Percentiles rank a stretch among this genome's conserved stretches.
phyloP scores from a whole-genome alignment of 2,113 vertebrate genomes.

The Holacanthus passer region DNA sequence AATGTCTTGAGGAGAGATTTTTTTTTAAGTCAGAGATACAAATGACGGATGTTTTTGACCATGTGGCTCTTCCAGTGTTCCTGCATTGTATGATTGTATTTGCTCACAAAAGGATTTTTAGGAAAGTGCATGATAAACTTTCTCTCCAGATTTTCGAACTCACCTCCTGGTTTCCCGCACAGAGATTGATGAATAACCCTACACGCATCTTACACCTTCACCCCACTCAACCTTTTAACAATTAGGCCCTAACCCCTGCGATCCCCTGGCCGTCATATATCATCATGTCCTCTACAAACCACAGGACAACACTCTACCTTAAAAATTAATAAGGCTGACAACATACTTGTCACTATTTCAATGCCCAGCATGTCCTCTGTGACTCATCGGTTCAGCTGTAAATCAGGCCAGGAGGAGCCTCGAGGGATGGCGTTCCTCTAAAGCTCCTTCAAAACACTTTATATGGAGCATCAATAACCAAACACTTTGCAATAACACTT shows the following conservation, averaged over 20 bases:
- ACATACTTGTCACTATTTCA: slow-evolving; percentile 76
- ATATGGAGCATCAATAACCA: slow-evolving; percentile 75
- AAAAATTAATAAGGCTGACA: slow-evolving; percentile 81
- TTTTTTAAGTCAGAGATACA: slow-evolving; percentile 5
- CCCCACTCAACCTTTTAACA: slow-evolving; percentile 63
- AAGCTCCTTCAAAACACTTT: slow-evolving; percentile 76
- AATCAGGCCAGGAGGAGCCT: slow-evolving; percentile 77
- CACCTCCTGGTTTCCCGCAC: slow-evolving; percentile 15
- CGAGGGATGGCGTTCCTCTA: slow-evolving; percentile 68
- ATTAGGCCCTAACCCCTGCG: slow-evolving; percentile 54
- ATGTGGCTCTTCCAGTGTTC: not conserved
- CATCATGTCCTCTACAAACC: slow-evolving; percentile 67
- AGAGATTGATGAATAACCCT: slow-evolving; percentile 39
- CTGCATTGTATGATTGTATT: not conserved
- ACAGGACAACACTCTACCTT: slow-evolving; percentile 73
- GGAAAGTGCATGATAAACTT: slow-evolving; percentile 14
- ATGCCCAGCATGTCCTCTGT: slow-evolving; percentile 76
- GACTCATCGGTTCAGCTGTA: slow-evolving; percentile 80
- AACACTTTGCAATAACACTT: slow-evolving; percentile 75
- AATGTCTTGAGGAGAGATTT: not conserved
- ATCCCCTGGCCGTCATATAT: slow-evolving; percentile 58
- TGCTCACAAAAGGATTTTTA: not conserved
- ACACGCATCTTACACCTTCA: slow-evolving; percentile 47
- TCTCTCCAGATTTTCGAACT: slow-evolving; percentile 12
- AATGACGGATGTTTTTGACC: not conserved